Evolutionary conservation across 2,113 vertebrate species (phyloP).

Genomic region (Osmerus eperlanus): DNA sequence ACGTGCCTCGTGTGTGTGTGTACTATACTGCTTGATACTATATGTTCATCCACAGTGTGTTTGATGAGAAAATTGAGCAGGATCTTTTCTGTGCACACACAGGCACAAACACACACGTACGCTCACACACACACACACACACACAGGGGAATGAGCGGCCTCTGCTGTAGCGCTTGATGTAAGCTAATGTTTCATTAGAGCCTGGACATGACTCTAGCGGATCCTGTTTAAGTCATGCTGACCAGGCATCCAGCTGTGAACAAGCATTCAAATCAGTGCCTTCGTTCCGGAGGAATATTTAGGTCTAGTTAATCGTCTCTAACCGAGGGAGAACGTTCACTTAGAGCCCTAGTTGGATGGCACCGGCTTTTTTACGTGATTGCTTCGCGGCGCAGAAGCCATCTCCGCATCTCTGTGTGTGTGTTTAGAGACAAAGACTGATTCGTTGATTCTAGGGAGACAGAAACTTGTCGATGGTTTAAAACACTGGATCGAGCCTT

Average conservation of each 20-base stretch:
- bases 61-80: too few relatives aligned
- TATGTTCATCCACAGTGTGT: too few relatives aligned
- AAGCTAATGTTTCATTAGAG: background rate
- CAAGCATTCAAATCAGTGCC: constrained; percentile 29
- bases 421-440: constrained; percentile 39
- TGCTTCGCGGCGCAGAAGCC: constrained; percentile 48
- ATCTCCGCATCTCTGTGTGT: constrained; percentile 37
- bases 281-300: constrained; percentile 14
- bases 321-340: constrained; percentile 32
- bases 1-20: background rate
- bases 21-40: too few relatives aligned
- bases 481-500: constrained; percentile 30
- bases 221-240: background rate
- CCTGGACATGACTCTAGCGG: background rate
- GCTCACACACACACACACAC: background rate
- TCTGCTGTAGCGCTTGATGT: background rate
- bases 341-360: constrained; percentile 3
- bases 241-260: constrained; percentile 18
- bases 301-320: constrained; percentile 37
- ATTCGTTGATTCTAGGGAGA: constrained; percentile 49
- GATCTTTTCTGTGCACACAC: too few relatives aligned
- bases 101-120: too few relatives aligned
- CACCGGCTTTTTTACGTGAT: constrained; percentile 34
- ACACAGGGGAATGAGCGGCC: background rate
- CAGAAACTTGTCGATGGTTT: constrained; percentile 5